A percentile compares a stretch with the other conserved stretches of the same genome.
These are phyloP conservation scores for Motacilla alba DNA, from an alignment of 2,113 vertebrate genomes.

Conservation along the genomic window DNA sequence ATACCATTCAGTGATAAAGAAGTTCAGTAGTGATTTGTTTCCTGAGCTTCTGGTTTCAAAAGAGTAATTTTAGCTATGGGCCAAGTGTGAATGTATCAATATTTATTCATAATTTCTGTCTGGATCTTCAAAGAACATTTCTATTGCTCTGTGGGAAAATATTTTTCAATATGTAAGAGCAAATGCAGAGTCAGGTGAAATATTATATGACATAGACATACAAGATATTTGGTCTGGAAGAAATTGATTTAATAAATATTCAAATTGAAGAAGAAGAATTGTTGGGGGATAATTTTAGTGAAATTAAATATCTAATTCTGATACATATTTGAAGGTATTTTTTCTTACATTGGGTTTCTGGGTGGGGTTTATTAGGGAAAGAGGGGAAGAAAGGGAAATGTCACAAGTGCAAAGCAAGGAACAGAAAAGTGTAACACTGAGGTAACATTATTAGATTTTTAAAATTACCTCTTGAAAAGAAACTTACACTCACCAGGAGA, in stretches of 20 bases:
- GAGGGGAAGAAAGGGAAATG: neutral
- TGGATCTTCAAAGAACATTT: neutral
- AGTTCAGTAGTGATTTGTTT: neutral
- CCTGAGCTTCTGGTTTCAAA: neutral
- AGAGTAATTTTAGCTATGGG: neutral
- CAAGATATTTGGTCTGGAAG: neutral
- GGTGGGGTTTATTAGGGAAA: neutral
- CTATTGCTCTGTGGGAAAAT: neutral
- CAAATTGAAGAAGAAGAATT: neutral
- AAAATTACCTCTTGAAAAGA: neutral
- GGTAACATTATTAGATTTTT: neutral
- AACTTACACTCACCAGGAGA: neutral
- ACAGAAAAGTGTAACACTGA: neutral
- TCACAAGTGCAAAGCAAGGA: accelerated
- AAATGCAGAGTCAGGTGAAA: neutral
- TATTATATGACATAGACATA: neutral
- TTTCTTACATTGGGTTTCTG: neutral
- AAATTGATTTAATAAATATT: neutral
- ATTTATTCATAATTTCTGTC: neutral
- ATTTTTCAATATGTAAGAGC: neutral
- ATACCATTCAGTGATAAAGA: neutral
- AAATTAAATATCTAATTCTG: neutral
- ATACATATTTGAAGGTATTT: neutral
- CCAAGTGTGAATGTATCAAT: neutral
- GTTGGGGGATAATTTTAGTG: neutral